Conservation (phyloP, 2,113 vertebrate species). For the Callopanchax toddi region DNA sequence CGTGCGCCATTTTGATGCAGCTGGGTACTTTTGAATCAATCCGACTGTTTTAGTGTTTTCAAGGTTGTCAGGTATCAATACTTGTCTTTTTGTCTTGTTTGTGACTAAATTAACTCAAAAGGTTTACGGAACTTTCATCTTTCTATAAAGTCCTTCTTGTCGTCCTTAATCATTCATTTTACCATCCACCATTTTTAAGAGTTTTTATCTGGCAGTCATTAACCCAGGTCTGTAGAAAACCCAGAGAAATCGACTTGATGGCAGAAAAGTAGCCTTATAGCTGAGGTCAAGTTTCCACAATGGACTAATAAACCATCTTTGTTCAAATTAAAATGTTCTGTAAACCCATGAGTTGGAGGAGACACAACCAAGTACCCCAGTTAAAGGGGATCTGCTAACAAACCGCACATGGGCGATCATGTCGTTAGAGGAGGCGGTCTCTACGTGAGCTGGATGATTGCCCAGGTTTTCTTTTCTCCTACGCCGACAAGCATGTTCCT, state of each 20-base stretch:
- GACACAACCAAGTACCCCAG: constrained; percentile 1
- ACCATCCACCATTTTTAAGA: constrained; percentile 26
- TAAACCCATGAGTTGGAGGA: constrained; percentile 28
- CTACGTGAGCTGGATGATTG: constrained; percentile 1
- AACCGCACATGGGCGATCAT: constrained; percentile 34
- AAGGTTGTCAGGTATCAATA: too few relatives aligned
- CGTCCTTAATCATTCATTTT: constrained; percentile 49
- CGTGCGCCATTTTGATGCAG: too few relatives aligned
- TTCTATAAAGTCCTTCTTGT: too few relatives aligned
- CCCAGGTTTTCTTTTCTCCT: constrained; percentile 1
- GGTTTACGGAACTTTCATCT: too few relatives aligned
- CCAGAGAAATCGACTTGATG: constrained; percentile 27
- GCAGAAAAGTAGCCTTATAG: constrained; percentile 19
- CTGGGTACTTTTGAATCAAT: too few relatives aligned
- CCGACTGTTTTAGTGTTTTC: too few relatives aligned
- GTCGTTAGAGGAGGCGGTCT: constrained; percentile 28
- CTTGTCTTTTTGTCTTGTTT: too few relatives aligned
- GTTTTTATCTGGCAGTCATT: constrained; percentile 32
- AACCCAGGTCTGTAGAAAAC: constrained; percentile 32
- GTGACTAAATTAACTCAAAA: too few relatives aligned
- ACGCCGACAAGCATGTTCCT: too few relatives aligned
- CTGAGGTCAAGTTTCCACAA: constrained; percentile 37
- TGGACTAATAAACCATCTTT: constrained; percentile 49
- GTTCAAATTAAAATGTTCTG: constrained; percentile 29
- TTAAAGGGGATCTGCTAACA: constrained; percentile 18